These are phyloP conservation scores for Amazona vittata DNA, from an alignment of 2,113 vertebrate species.

Conservation along the genomic window DNA sequence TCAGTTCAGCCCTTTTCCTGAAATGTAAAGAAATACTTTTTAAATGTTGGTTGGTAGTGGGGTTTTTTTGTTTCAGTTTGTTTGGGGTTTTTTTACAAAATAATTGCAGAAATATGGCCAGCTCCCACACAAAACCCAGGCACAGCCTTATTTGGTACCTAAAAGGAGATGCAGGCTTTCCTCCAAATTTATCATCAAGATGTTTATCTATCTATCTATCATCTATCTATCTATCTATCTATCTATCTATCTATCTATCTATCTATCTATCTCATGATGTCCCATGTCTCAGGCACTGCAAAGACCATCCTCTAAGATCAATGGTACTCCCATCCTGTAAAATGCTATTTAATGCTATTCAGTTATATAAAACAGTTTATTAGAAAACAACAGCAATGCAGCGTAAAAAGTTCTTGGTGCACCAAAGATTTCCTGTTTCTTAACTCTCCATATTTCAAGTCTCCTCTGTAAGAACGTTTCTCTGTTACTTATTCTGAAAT, in stretches of 20 bases:
- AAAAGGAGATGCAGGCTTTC: not conserved
- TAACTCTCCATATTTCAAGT: not conserved
- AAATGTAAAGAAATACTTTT: not conserved
- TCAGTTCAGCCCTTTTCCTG: not conserved
- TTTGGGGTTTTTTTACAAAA: not conserved
- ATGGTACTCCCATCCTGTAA: not conserved
- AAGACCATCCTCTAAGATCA: not conserved
- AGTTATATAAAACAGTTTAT: not conserved
- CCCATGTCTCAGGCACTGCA: not conserved
- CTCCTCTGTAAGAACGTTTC: not conserved
- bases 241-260: not conserved
- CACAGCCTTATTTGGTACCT: not conserved
- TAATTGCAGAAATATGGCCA: not conserved
- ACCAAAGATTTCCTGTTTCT: not conserved
- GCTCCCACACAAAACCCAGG: not conserved
- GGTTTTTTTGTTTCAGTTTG: not conserved
- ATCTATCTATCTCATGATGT: not conserved
- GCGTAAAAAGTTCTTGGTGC: not conserved
- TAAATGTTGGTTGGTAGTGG: not conserved
- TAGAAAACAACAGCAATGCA: not conserved
- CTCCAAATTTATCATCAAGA: not conserved
- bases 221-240: not conserved
- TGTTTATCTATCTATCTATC: not conserved
- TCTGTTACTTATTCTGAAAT: not conserved
- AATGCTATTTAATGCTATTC: not conserved